Evolutionary conservation across 2,888 invertebrate genomes (phyloP), one percentile per base, ranked within the genome.

Genomic region (Leucophora obtusa): DNA sequence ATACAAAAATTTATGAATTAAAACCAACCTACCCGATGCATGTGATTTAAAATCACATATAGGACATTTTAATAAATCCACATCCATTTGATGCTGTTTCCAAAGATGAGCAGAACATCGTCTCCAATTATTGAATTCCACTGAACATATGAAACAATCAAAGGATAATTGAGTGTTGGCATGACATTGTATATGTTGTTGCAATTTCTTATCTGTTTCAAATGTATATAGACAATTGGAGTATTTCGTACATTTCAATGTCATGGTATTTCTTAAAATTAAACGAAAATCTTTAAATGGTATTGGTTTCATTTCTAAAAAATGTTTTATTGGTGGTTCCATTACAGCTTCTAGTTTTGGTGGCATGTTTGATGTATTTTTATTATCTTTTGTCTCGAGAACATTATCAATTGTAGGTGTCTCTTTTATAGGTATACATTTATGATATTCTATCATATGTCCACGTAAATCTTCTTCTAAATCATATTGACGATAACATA

Each of bases 31-130:
- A 91, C 91, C 88, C 51, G 91, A 89, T 2, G 91, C 91, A 58
- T 92, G 89, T 5, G 93, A 92, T 84, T 92, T 93, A 84, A 92
- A 93, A 7, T 87, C 86, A 84, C 94, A 94, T 71, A 92, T 89
- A 0, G 92, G 92, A 84, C 93, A 94, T 28, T 91, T 91, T 56
- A 92, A 88, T 51, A 93, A 86, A 82, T 93, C 93, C 66, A 93
- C 89, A 86, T 93, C 92, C 11, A 94, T 89, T 83, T 92, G 90
- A 88, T 95, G 95, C 3, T 90, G 89, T 83, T 93, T 93, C 94
- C 94, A 95, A 83, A 95, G 89, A 88, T 95, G 95, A 82, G 92
- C 89, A 8, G 93, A 92, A 84, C 94, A 93, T 6, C 92, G 90
- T 18, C 93, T 91, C 95, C 95, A 95, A 72, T 92, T 92, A 0